Percentiles rank a stretch among this genome's conserved stretches.
Conservation (phyloP, 1,140 invertebrate genomes). For the Thaumetopoea pityocampa region DNA sequence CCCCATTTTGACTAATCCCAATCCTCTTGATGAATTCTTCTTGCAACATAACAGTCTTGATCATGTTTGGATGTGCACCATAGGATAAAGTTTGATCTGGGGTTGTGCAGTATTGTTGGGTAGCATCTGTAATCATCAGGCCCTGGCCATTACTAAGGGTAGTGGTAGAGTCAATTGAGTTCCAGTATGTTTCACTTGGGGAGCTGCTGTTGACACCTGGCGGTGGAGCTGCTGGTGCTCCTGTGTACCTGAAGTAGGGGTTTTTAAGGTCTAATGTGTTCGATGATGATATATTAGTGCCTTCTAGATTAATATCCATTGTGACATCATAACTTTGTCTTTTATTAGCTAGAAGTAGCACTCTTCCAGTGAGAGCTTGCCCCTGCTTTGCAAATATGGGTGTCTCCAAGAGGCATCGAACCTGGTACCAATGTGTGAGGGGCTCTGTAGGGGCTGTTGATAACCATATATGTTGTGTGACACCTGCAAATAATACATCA, state of each 20-base stretch:
- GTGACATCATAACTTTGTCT: slow-evolving; percentile 99
- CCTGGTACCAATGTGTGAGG: slow-evolving; percentile 99
- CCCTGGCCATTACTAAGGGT: slow-evolving; percentile 59
- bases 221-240: slow-evolving; percentile 90
- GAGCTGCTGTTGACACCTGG: slow-evolving; percentile 92
- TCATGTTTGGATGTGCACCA: slow-evolving; percentile 64
- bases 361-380: slow-evolving; percentile 91
- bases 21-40: slow-evolving; percentile 75
- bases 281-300: slow-evolving; percentile 86
- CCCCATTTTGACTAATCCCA: slow-evolving; percentile 73
- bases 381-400: slow-evolving; percentile 97
- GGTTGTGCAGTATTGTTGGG: slow-evolving; percentile 64
- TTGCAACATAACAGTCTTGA: slow-evolving; percentile 74
- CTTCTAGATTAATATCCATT: slow-evolving; percentile 94
- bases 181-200: slow-evolving; percentile 94
- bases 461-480: slow-evolving; percentile 93
- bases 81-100: slow-evolving; percentile 56
- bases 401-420: slow-evolving; percentile 94
- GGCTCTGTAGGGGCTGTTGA: slow-evolving; percentile 99
- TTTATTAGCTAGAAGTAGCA: slow-evolving; percentile 94
- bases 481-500: slow-evolving; percentile 98
- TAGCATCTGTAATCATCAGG: slow-evolving; percentile 56
- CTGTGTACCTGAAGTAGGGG: slow-evolving; percentile 97
- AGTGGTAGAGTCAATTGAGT: slow-evolving; percentile 84
- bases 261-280: slow-evolving; percentile 99